Evolutionary conservation across 2,113 vertebrate genomes (phyloP).

Genomic region (Misgurnus anguillicaudatus): DNA sequence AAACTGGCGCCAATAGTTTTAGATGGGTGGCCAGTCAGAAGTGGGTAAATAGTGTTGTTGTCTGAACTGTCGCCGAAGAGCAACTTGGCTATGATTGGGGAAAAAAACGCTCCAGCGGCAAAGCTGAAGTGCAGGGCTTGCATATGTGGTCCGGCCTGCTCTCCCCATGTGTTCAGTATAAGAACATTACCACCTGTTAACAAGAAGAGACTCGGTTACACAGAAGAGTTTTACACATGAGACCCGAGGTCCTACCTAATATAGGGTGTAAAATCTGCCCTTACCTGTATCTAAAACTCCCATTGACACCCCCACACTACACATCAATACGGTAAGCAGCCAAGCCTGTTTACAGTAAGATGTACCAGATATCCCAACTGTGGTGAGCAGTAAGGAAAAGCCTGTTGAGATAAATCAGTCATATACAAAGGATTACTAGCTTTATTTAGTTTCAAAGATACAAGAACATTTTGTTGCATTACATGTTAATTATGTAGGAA

Average conservation of each 20-base stretch:
- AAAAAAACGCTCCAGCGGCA: conserved; percentile 83
- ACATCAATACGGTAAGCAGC: conserved; percentile 79
- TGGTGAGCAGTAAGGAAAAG: conserved; percentile 78
- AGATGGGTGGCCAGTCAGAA: background rate
- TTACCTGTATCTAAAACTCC: conserved; percentile 91
- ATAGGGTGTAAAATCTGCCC: conserved; percentile 10
- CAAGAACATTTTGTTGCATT: too few relatives aligned
- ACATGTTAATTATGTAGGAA: too few relatives aligned
- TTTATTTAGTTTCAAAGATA: background rate
- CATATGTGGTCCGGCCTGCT: conserved; percentile 83
- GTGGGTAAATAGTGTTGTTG: background rate
- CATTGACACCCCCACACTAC: conserved; percentile 83
- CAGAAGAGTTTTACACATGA: too few relatives aligned
- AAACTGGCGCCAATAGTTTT: background rate
- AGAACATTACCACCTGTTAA: conserved; percentile 88
- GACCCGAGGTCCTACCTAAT: too few relatives aligned
- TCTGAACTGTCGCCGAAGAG: conserved; percentile 66
- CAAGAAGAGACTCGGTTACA: background rate
- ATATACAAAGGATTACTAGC: background rate
- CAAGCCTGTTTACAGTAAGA: conserved; percentile 85
- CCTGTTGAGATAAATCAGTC: conserved; percentile 58
- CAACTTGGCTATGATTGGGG: conserved; percentile 88
- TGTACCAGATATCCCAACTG: conserved; percentile 79
- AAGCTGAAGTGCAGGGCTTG: conserved; percentile 98
- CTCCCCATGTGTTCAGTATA: conserved; percentile 82